phyloP scores from a whole-genome alignment of 2,113 vertebrate species.

The Serilophus lunatus region DNA sequence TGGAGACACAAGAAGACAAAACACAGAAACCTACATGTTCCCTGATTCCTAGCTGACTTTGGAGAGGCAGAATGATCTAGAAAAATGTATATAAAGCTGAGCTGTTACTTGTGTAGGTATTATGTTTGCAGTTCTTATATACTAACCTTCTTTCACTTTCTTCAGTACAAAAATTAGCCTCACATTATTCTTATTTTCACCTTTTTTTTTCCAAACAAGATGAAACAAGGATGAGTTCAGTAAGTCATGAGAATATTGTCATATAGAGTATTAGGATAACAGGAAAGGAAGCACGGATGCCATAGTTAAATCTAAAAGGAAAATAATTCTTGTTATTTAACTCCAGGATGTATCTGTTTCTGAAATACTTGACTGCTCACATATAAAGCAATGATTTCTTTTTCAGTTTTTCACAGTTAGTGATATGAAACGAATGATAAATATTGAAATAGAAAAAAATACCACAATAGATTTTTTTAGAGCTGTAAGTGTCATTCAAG shows the following conservation, averaged over 20 bases:
- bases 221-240: neutral
- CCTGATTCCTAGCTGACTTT: neutral
- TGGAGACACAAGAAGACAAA: neutral
- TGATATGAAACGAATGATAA: neutral
- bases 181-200: neutral
- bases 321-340: neutral
- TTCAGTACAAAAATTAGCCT: neutral
- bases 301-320: neutral
- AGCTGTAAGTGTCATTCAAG: neutral
- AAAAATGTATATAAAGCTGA: neutral
- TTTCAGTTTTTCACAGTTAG: neutral
- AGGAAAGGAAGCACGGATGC: neutral
- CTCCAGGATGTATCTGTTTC: neutral
- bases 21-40: neutral
- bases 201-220: neutral
- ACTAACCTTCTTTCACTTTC: neutral
- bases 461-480: neutral
- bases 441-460: neutral
- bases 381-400: neutral
- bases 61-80: neutral
- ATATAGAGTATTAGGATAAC: neutral
- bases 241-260: neutral
- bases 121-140: neutral
- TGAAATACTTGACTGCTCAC: neutral
- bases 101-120: neutral